phyloP scores from a whole-genome alignment of 2,888 invertebrate genomes.

The Monopis laevigella region DNA sequence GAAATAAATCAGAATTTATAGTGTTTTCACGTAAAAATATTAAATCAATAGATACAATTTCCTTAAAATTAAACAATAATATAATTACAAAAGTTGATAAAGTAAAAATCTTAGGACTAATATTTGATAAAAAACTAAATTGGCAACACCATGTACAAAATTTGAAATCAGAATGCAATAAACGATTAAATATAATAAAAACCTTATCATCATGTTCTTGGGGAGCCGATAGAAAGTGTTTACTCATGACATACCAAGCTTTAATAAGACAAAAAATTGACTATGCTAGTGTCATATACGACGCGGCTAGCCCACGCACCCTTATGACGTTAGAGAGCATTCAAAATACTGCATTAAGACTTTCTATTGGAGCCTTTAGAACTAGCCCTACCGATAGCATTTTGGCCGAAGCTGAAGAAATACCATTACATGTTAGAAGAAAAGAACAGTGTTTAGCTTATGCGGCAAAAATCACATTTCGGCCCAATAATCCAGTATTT shows the following conservation, averaged over 20 bases:
- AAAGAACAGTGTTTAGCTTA: not conserved
- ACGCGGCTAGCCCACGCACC: conserved; percentile 14
- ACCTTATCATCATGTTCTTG: conserved; percentile 14
- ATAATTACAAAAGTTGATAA: conserved; percentile 14
- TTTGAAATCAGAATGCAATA: conserved; percentile 17
- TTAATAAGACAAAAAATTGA: conserved; percentile 17
- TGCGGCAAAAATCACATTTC: not conserved
- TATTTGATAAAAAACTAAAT: conserved; percentile 16
- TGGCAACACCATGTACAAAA: conserved; percentile 16
- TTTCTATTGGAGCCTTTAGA: not conserved
- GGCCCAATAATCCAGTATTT: not conserved
- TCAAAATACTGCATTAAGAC: conserved; percentile 4
- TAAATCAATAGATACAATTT: too few relatives aligned
- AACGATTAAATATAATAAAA: conserved; percentile 17
- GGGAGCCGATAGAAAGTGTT: conserved; percentile 16
- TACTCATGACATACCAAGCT: conserved; percentile 14
- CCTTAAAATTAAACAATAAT: conserved; percentile 5
- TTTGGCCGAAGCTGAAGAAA: conserved; percentile 1
- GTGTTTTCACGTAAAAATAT: conserved; percentile 14
- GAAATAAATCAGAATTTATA: conserved; percentile 17
- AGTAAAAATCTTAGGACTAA: conserved; percentile 16
- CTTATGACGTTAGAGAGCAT: not conserved
- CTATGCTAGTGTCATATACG: conserved; percentile 16
- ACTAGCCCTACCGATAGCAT: not conserved
- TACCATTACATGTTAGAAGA: not conserved